A percentile compares a stretch with the other conserved stretches of the same genome.
These are phyloP conservation scores for Drosophila birchii DNA, from an alignment of 2,888 invertebrate species.

Conservation along the genomic window DNA sequence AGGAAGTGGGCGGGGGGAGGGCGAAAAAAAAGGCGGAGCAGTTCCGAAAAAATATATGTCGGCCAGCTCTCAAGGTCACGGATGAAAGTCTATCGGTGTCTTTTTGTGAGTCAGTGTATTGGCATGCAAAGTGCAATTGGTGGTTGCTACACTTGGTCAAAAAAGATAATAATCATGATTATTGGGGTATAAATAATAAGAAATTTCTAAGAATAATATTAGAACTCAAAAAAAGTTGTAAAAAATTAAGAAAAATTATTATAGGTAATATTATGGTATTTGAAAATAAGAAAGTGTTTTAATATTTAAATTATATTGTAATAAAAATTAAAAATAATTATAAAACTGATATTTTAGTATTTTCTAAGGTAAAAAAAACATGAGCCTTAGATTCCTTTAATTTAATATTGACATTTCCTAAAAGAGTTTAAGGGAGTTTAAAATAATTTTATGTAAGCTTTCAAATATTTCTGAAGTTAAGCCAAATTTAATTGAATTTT, in stretches of 20 bases:
- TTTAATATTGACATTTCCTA: too few relatives aligned
- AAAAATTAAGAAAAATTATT: not conserved
- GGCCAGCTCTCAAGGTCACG: slow-evolving; percentile 81
- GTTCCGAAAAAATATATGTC: slow-evolving; percentile 68
- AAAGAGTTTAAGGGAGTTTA: too few relatives aligned
- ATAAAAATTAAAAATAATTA: too few relatives aligned
- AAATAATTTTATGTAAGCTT: too few relatives aligned
- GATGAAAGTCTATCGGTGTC: slow-evolving; percentile 78
- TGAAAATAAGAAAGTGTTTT: too few relatives aligned
- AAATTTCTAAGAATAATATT: not conserved
- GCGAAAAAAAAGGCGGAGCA: slow-evolving; percentile 7
- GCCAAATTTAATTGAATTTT: not conserved
- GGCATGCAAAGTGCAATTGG: slow-evolving; percentile 31
- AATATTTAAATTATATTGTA: too few relatives aligned
- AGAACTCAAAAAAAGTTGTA: fast-evolving
- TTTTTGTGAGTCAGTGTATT: slow-evolving; percentile 37
- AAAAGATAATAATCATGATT: not conserved
- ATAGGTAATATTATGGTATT: too few relatives aligned
- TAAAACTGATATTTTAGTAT: too few relatives aligned
- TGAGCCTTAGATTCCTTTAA: too few relatives aligned
- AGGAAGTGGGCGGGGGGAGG: slow-evolving; percentile 1
- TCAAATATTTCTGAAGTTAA: too few relatives aligned
- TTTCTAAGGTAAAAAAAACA: too few relatives aligned
- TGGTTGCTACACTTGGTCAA: slow-evolving; percentile 14
- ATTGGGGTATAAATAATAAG: not conserved